phyloP scores from a whole-genome alignment of 1,140 invertebrate species.

The Metaphire vulgaris region DNA sequence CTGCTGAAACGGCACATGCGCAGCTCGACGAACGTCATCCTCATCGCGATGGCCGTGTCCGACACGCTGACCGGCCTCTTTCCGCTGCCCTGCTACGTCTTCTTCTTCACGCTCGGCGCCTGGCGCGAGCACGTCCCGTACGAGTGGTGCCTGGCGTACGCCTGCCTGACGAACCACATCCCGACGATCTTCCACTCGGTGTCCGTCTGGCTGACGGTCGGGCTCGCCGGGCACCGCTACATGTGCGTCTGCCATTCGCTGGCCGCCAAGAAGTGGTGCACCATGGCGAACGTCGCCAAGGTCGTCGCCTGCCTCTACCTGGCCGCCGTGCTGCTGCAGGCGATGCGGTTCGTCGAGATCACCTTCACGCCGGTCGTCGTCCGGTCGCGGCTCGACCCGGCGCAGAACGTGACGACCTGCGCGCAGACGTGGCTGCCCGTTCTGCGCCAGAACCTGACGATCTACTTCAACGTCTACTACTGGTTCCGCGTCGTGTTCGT shows the following conservation, averaged over 20 bases:
- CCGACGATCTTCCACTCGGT: slow-evolving; percentile 85
- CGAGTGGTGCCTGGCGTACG: slow-evolving; percentile 66
- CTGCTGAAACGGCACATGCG: slow-evolving; percentile 58
- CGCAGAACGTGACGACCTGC: slow-evolving; percentile 73
- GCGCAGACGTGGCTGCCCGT: slow-evolving; percentile 67
- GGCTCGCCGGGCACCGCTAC: slow-evolving; percentile 76
- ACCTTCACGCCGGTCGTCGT: slow-evolving; percentile 74
- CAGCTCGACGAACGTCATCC: slow-evolving; percentile 61
- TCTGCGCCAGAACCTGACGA: slow-evolving; percentile 56
- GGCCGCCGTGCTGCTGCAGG: slow-evolving; percentile 69
- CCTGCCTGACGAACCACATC: slow-evolving; percentile 52
- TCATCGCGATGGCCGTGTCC: slow-evolving; percentile 74
- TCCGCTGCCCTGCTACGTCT: slow-evolving; percentile 59
- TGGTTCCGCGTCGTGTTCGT: slow-evolving; percentile 83
- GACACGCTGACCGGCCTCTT: slow-evolving; percentile 80
- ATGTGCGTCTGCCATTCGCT: slow-evolving; percentile 86
- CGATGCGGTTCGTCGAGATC: slow-evolving; percentile 70
- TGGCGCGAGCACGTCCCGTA: slow-evolving; percentile 1
- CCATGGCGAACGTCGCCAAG: slow-evolving; percentile 63
- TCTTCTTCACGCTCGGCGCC: slow-evolving; percentile 16
- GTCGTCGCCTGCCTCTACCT: slow-evolving; percentile 68
- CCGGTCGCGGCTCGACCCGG: slow-evolving; percentile 78
- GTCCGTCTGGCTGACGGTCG: slow-evolving; percentile 78
- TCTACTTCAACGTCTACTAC: slow-evolving; percentile 73
- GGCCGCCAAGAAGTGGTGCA: slow-evolving; percentile 64